Percentiles rank a stretch among this genome's conserved stretches.
Conservation (phyloP, 2,797 vertebrate genomes). For the Brachyrhaphis roseni region DNA sequence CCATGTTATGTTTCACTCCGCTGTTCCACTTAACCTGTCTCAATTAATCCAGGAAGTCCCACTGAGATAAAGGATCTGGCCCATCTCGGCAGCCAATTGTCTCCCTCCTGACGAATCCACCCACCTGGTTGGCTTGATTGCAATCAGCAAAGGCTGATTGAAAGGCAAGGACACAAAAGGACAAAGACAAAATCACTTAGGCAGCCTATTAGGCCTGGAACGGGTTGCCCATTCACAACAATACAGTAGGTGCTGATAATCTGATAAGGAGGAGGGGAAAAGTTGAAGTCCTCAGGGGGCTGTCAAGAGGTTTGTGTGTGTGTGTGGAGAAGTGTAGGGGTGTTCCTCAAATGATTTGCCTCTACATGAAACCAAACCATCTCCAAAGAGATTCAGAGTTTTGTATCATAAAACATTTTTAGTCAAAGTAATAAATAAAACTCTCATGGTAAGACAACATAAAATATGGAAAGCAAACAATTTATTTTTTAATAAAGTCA, state of each 20-base stretch:
- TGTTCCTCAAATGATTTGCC: conserved; percentile 9
- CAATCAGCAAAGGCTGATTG: conserved; percentile 74
- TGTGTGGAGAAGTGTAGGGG: conserved; percentile 25
- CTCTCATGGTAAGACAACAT: not conserved
- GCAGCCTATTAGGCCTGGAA: conserved; percentile 68
- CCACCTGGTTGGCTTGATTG: conserved; percentile 78
- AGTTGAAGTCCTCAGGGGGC: conserved; percentile 50
- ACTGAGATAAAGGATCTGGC: conserved; percentile 68
- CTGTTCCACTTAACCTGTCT: conserved; percentile 58
- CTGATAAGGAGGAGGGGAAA: conserved; percentile 61
- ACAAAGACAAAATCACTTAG: conserved; percentile 78
- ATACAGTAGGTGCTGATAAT: conserved; percentile 71
- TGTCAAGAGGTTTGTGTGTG: conserved; percentile 37
- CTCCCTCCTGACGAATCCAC: conserved; percentile 71
- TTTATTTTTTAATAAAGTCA: not conserved
- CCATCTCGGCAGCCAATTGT: conserved; percentile 66
- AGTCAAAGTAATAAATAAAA: not conserved
- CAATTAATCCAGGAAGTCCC: conserved; percentile 77
- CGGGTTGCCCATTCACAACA: conserved; percentile 49
- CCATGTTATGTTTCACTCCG: conserved; percentile 25
- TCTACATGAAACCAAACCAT: conserved; percentile 13
- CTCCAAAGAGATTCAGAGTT: not conserved
- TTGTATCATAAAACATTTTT: not conserved
- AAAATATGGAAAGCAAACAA: not conserved
- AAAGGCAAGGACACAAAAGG: conserved; percentile 81